These are phyloP conservation scores for Pogoniulus pusillus DNA, from an alignment of 2,797 vertebrate genomes.

Conservation along the genomic window DNA sequence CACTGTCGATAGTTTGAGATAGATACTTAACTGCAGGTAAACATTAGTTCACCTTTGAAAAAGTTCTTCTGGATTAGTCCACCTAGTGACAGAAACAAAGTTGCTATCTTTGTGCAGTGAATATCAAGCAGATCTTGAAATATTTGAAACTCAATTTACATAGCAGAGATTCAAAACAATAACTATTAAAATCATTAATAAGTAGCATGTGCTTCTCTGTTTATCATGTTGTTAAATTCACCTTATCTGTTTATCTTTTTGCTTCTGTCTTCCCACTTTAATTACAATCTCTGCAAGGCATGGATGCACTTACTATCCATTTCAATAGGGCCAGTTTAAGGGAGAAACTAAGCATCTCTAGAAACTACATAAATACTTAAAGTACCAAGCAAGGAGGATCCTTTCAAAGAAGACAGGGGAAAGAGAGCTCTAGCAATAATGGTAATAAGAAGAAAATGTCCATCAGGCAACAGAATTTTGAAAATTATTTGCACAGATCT, in stretches of 20 bases:
- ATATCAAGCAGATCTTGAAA: not conserved
- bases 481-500: not conserved
- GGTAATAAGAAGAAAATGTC: not conserved
- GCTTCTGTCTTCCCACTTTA: not conserved
- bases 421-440: not conserved
- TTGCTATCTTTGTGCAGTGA: not conserved
- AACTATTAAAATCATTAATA: not conserved
- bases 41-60: rapidly evolving
- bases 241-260: not conserved
- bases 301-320: not conserved
- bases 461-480: not conserved
- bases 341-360: rapidly evolving
- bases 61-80: not conserved
- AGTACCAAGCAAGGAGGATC: not conserved
- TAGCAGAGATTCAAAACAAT: not conserved
- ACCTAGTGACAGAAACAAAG: not conserved
- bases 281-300: not conserved
- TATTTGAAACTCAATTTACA: not conserved
- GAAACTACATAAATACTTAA: not conserved
- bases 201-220: not conserved
- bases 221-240: not conserved
- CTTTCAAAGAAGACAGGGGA: not conserved
- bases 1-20: not conserved
- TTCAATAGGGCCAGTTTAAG: rapidly evolving
- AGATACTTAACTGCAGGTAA: not conserved